Evolutionary conservation across 2,888 invertebrate species (phyloP).

Genomic region (Drosophila neoperkinsi): DNA sequence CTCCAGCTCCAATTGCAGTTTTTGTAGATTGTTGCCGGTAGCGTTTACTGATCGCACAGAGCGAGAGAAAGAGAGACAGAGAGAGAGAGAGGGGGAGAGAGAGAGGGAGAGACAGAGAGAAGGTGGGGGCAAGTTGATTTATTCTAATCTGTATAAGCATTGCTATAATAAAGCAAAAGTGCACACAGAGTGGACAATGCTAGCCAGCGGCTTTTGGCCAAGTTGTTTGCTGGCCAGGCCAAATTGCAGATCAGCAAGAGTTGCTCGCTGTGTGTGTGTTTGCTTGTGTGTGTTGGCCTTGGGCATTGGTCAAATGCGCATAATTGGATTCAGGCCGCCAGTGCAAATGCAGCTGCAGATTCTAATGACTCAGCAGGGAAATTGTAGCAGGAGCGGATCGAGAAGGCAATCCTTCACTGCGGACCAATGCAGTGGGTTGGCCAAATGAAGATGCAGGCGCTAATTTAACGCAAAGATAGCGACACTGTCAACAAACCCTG

Average conservation of each 20-base stretch:
- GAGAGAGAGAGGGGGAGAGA: conserved; percentile 14
- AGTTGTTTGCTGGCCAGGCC: conserved; percentile 38
- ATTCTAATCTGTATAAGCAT: conserved; percentile 80
- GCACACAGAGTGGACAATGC: conserved; percentile 75
- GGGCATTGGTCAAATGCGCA: conserved; percentile 64
- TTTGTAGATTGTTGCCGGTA: conserved; percentile 68
- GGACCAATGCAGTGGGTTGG: conserved; percentile 40
- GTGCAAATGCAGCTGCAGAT: conserved; percentile 73
- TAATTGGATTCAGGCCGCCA: conserved; percentile 75
- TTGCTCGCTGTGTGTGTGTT: conserved; percentile 19
- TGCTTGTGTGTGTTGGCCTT: conserved; percentile 29
- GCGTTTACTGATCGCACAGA: conserved; percentile 66
- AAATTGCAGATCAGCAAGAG: conserved; percentile 67
- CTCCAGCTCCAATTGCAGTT: conserved; percentile 49
- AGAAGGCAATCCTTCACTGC: conserved; percentile 37
- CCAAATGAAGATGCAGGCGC: conserved; percentile 68
- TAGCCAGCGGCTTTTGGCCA: conserved; percentile 65
- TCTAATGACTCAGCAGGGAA: conserved; percentile 76
- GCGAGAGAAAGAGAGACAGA: conserved; percentile 5
- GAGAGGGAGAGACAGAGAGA: too few relatives aligned
- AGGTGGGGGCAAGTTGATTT: conserved; percentile 67
- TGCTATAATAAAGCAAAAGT: conserved; percentile 80
- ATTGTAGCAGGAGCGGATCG: neutral
- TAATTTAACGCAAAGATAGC: conserved; percentile 50
- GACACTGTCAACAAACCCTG: conserved; percentile 25